phyloP scores from a whole-genome alignment of 2,888 invertebrate species.

The Conistra vaccinii region DNA sequence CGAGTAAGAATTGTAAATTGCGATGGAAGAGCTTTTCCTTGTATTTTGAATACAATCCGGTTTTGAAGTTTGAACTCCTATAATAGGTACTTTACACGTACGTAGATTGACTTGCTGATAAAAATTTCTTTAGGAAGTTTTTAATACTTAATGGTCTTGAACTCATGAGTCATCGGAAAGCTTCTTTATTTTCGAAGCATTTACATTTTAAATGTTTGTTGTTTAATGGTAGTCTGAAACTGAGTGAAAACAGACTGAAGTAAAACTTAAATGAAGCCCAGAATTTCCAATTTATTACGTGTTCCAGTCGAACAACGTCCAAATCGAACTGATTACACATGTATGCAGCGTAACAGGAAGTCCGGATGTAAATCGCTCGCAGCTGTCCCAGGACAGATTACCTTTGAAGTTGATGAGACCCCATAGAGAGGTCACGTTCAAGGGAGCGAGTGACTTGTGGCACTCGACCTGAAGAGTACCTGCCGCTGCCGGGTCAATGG shows the following conservation, averaged over 20 bases:
- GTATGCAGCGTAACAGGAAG: constrained; percentile 47
- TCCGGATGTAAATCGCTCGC: constrained; percentile 59
- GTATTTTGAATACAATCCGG: constrained; percentile 35
- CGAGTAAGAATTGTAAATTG: constrained; percentile 45
- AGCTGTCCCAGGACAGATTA: constrained; percentile 63
- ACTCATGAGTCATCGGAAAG: constrained; percentile 20
- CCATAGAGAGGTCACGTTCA: constrained; percentile 66
- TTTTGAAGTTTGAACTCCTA: constrained; percentile 44
- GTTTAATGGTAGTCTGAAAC: not conserved
- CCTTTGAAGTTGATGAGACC: constrained; percentile 67
- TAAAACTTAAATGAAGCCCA: constrained; percentile 29
- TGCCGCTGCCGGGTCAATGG: constrained; percentile 56
- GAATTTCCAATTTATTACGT: constrained; percentile 54
- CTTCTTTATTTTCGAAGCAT: not conserved
- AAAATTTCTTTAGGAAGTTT: constrained; percentile 7
- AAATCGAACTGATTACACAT: constrained; percentile 62
- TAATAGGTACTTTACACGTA: constrained; percentile 14
- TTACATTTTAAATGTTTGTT: not conserved
- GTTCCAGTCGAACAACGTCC: constrained; percentile 39
- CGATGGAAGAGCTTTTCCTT: constrained; percentile 46
- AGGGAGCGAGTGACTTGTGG: constrained; percentile 63
- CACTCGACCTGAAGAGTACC: constrained; percentile 61
- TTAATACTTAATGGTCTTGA: constrained; percentile 30
- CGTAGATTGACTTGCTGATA: constrained; percentile 17
- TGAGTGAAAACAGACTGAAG: constrained; percentile 23